phyloP scores from a whole-genome alignment of 2,113 vertebrate genomes.

The Cariama cristata region DNA sequence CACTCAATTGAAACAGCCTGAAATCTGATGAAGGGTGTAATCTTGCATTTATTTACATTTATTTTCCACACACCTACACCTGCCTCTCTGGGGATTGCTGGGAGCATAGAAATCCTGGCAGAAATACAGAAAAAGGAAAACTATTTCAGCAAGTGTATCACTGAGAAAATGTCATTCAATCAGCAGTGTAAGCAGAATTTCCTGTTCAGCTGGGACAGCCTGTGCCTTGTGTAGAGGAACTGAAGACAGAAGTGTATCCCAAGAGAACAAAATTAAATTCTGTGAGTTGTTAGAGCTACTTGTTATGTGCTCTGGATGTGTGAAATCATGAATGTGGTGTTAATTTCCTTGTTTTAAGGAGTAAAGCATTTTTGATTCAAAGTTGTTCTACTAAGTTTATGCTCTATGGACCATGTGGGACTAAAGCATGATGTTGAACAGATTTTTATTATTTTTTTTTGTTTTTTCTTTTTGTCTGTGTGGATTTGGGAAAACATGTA shows the following conservation, averaged over 20 bases:
- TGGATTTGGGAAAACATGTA: neutral
- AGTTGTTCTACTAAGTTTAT: neutral
- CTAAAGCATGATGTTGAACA: neutral
- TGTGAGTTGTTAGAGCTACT: neutral
- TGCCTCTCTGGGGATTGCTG: neutral
- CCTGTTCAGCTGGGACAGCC: neutral
- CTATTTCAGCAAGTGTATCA: neutral
- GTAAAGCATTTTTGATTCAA: neutral
- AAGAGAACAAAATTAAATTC: neutral
- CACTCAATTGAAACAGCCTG: neutral
- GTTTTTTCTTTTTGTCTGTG: neutral
- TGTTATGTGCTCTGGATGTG: neutral
- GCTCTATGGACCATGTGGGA: neutral
- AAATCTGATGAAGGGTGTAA: neutral
- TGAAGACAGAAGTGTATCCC: neutral
- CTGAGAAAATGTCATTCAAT: neutral
- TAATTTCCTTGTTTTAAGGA: neutral
- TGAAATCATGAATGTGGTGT: neutral
- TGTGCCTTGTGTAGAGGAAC: neutral
- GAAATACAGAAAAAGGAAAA: neutral
- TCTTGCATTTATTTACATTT: neutral
- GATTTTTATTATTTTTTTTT: neutral
- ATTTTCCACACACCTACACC: neutral
- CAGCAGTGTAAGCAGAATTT: neutral
- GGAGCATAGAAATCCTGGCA: neutral